These are phyloP conservation scores for Drosophila simulans DNA, from an alignment of 1,140 invertebrate genomes.

Conservation along the genomic window DNA sequence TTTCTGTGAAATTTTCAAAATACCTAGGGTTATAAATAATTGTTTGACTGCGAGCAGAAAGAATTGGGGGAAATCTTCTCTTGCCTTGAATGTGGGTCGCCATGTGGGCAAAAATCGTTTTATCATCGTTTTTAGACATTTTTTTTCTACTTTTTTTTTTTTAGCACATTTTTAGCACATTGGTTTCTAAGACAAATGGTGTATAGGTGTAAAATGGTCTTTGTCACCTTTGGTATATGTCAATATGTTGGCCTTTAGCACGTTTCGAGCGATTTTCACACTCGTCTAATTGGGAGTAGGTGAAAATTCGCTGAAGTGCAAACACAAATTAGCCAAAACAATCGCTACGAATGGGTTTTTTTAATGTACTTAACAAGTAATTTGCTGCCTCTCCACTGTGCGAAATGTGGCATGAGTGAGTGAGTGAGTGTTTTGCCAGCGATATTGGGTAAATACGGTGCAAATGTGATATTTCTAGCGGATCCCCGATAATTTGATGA, in stretches of 20 bases:
- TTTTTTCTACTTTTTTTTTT: background rate
- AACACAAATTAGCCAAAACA: slow-evolving; percentile 28
- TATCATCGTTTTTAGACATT: slow-evolving; percentile 17
- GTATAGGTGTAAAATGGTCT: slow-evolving; percentile 21
- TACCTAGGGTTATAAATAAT: slow-evolving; percentile 9
- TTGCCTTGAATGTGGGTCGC: slow-evolving; percentile 8
- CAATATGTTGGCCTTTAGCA: slow-evolving; percentile 47
- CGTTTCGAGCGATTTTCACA: slow-evolving; percentile 42
- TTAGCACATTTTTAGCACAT: slow-evolving; percentile 8
- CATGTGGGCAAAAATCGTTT: slow-evolving; percentile 14
- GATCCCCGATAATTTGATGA: slow-evolving; percentile 5
- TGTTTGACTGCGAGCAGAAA: background rate
- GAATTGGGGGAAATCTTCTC: background rate
- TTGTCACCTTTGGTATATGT: slow-evolving; percentile 21
- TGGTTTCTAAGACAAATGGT: slow-evolving; percentile 5
- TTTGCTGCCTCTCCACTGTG: slow-evolving; percentile 19
- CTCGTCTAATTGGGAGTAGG: slow-evolving; percentile 22
- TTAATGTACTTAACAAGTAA: slow-evolving; percentile 26
- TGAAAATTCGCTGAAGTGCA: slow-evolving; percentile 13
- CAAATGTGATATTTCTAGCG: slow-evolving; percentile 15
- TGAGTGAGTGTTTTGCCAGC: slow-evolving; percentile 5
- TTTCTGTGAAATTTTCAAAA: background rate
- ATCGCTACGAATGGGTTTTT: slow-evolving; percentile 12
- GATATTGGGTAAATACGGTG: slow-evolving; percentile 12
- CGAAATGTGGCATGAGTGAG: slow-evolving; percentile 20